Conservation (phyloP, 2,888 invertebrate genomes). For the Orthonevra nobilis region DNA sequence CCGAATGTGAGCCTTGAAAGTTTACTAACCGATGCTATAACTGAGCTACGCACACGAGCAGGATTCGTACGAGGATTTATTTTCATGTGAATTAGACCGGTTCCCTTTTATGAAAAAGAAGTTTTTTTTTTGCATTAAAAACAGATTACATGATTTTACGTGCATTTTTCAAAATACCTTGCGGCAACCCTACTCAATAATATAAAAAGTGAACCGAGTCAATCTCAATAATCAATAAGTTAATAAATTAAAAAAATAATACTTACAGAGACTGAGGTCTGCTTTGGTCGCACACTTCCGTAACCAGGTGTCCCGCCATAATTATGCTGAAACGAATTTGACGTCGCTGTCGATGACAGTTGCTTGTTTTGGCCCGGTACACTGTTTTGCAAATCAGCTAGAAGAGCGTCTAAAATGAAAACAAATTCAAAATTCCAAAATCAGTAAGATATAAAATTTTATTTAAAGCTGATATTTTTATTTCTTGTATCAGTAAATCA, state of each 20-base stretch:
- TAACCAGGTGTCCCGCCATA: conserved; percentile 82
- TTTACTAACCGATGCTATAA: no score
- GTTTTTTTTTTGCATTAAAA: no score
- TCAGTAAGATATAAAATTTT: no score
- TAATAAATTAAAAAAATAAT: not conserved
- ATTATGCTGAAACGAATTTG: conserved; percentile 76
- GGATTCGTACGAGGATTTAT: no score
- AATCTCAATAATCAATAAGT: conserved; percentile 3
- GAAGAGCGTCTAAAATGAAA: conserved; percentile 90
- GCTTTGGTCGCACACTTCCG: conserved; percentile 89
- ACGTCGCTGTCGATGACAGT: conserved; percentile 72
- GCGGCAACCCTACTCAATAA: no score
- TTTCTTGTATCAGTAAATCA: conserved; percentile 17
- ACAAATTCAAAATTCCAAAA: conserved; percentile 5
- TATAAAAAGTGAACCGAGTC: no score
- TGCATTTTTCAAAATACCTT: no score
- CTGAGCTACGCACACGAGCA: no score
- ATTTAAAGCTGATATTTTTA: not conserved
- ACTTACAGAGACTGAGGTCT: conserved; percentile 84
- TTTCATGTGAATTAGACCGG: no score
- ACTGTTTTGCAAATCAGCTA: conserved; percentile 97
- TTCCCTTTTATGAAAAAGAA: no score
- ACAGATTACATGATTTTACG: no score
- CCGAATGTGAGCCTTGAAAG: no score
- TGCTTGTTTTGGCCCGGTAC: conserved; percentile 83